These are phyloP conservation scores for Fistularia commersonii DNA, from an alignment of 2,797 vertebrate genomes.

Conservation along the genomic window DNA sequence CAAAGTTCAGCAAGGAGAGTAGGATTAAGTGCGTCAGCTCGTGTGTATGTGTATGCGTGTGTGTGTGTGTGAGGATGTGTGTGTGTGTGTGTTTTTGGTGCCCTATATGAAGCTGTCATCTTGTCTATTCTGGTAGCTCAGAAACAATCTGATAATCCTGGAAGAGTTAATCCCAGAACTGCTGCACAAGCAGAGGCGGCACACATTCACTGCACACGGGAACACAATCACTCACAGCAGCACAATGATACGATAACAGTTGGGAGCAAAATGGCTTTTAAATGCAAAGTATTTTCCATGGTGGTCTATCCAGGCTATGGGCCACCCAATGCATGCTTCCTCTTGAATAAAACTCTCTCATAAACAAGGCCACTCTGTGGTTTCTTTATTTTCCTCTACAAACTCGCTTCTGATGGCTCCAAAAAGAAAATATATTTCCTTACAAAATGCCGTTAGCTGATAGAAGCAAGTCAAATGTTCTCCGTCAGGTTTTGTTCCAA, in stretches of 20 bases:
- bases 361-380: constrained; percentile 39
- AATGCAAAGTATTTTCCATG: constrained; percentile 7
- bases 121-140: constrained; percentile 61
- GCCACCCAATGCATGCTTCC: constrained; percentile 39
- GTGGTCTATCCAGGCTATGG: constrained; percentile 30
- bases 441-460: background rate
- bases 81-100: constrained; percentile 43
- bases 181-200: constrained; percentile 62
- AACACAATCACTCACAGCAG: constrained; percentile 15
- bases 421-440: background rate
- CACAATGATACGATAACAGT: constrained; percentile 12
- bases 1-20: constrained; percentile 30
- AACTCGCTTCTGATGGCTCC: background rate
- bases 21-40: constrained; percentile 40
- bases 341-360: constrained; percentile 54
- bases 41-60: constrained; percentile 8
- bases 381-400: constrained; percentile 27
- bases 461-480: too few relatives aligned
- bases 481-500: too few relatives aligned
- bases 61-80: constrained; percentile 12
- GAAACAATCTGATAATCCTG: constrained; percentile 77
- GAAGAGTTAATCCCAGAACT: constrained; percentile 68
- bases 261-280: constrained; percentile 14
- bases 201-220: constrained; percentile 27
- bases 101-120: constrained; percentile 64